Percentiles rank a stretch among this genome's conserved stretches.
phyloP scores from a whole-genome alignment of 1,140 invertebrate species.

The Thalassaphorura encarpata region DNA sequence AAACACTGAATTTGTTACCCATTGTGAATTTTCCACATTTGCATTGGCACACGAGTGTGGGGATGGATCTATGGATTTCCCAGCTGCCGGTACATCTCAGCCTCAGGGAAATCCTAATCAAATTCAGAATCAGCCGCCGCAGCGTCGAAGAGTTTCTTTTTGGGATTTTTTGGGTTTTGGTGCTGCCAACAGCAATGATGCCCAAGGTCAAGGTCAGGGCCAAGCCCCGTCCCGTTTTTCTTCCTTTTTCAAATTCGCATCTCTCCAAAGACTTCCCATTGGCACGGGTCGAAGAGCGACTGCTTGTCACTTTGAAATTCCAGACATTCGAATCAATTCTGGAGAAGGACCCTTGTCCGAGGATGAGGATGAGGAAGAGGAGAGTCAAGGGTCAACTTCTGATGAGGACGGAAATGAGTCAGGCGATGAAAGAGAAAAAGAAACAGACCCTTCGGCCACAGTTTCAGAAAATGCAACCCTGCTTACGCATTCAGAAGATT shows the following conservation, averaged over 20 bases:
- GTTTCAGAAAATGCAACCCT: background rate
- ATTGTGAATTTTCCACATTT: background rate
- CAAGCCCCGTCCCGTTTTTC: background rate
- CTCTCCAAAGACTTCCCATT: background rate
- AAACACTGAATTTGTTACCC: no score
- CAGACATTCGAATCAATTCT: slow-evolving; percentile 9
- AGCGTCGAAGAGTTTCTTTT: no score
- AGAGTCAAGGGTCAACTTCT: background rate
- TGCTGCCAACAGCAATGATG: no score
- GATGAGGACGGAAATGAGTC: no score
- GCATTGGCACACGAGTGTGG: background rate
- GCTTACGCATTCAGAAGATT: background rate
- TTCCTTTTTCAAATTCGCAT: background rate
- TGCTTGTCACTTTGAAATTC: no score
- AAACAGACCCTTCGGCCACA: background rate
- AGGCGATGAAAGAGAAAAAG: no score
- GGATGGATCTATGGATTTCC: background rate
- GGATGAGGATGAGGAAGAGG: background rate
- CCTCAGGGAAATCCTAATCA: background rate
- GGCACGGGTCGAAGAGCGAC: background rate
- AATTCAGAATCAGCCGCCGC: background rate
- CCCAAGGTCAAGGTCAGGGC: background rate
- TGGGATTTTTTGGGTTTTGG: no score
- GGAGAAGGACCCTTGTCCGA: slow-evolving; percentile 3
- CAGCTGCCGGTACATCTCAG: background rate